A percentile compares a stretch with the other conserved stretches of the same genome.
Conservation (phyloP, 2,797 vertebrate genomes). For the Otolemur crassicaudatus region DNA sequence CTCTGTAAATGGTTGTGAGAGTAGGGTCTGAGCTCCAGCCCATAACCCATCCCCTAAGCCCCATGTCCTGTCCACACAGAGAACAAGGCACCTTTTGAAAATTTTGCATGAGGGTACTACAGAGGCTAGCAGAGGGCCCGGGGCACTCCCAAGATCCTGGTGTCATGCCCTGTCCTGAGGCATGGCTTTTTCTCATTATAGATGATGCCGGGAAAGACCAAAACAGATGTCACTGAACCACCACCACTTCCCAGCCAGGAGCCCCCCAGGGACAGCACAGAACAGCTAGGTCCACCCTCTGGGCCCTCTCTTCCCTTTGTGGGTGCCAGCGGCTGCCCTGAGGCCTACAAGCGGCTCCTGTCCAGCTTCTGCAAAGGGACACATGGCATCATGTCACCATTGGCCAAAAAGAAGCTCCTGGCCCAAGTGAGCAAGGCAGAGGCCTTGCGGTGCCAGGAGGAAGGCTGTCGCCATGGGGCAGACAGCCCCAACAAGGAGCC, state of each 20-base stretch:
- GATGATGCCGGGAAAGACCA: slow-evolving; percentile 70
- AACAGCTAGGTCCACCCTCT: background rate
- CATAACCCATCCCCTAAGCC: background rate
- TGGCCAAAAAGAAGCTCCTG: slow-evolving; percentile 96
- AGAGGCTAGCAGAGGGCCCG: background rate
- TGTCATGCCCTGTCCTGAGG: background rate
- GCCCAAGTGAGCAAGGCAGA: slow-evolving; percentile 93
- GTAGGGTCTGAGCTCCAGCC: background rate
- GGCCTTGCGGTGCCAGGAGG: slow-evolving; percentile 78
- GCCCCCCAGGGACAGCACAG: fast-evolving
- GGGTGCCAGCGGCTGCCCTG: slow-evolving; percentile 64
- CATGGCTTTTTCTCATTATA: slow-evolving; percentile 64
- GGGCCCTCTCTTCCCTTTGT: background rate
- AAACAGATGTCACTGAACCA: background rate
- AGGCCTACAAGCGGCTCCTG: slow-evolving; percentile 86
- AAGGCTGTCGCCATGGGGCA: slow-evolving; percentile 74
- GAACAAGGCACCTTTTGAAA: background rate
- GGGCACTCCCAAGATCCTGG: background rate
- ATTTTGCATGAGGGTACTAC: background rate
- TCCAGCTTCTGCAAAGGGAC: slow-evolving; percentile 86
- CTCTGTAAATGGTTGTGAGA: no score
- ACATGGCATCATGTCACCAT: slow-evolving; percentile 93
- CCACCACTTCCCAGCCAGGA: slow-evolving; percentile 7
- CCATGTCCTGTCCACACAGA: background rate
- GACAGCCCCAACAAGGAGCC: slow-evolving; percentile 79